Percentiles rank a stretch among this genome's conserved stretches.
Evolutionary conservation across 2,888 invertebrate genomes (phyloP).

Genomic region (Deroplatys truncata): DNA sequence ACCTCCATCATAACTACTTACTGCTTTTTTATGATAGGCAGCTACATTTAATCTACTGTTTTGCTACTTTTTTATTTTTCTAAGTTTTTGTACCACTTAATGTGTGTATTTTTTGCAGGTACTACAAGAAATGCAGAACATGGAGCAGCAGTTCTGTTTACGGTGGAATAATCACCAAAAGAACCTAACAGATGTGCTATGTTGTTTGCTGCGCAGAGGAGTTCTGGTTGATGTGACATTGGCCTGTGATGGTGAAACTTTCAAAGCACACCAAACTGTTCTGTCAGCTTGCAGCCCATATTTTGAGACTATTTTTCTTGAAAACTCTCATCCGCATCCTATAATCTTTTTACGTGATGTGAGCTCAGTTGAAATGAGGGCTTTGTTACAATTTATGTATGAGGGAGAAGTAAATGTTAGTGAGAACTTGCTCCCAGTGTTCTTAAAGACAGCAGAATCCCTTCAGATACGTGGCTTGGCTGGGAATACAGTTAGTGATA

Average conservation of each 20-base stretch:
- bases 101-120: background rate
- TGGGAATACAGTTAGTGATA: conserved; percentile 61
- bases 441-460: conserved; percentile 88
- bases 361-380: conserved; percentile 83
- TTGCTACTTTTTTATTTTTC: no score
- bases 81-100: no score
- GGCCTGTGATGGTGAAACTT: conserved; percentile 75
- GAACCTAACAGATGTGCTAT: conserved; percentile 86
- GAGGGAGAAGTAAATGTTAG: conserved; percentile 88
- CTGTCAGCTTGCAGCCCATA: conserved; percentile 91
- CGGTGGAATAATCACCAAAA: conserved; percentile 93
- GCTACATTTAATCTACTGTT: no score
- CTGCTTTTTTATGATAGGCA: no score
- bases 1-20: no score
- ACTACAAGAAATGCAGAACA: conserved; percentile 32
- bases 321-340: conserved; percentile 85
- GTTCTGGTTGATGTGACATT: conserved; percentile 89
- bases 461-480: conserved; percentile 86
- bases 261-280: conserved; percentile 87
- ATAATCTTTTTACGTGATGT: conserved; percentile 92
- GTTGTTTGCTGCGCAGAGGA: conserved; percentile 81
- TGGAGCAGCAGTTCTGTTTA: conserved; percentile 78
- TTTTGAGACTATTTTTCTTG: conserved; percentile 86
- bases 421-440: conserved; percentile 84
- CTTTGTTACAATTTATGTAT: conserved; percentile 89